These are phyloP conservation scores for Trichogramma pretiosum DNA, from an alignment of 1,140 invertebrate genomes.

Conservation along the genomic window DNA sequence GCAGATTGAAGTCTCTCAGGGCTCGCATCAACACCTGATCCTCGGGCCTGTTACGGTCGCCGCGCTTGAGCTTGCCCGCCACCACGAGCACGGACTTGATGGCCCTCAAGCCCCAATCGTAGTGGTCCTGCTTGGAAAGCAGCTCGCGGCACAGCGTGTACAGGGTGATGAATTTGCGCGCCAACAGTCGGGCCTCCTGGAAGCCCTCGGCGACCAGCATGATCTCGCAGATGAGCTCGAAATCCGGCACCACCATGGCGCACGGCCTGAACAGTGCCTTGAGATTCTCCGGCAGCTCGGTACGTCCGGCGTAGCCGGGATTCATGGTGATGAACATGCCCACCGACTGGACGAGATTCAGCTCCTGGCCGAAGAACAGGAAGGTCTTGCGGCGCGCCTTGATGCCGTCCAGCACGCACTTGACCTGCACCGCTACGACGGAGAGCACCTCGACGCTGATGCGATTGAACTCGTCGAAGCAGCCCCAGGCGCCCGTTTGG, in stretches of 20 bases:
- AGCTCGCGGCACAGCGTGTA: conserved; percentile 82
- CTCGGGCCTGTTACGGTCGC: conserved; percentile 60
- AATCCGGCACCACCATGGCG: conserved; percentile 91
- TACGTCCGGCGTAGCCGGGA: conserved; percentile 80
- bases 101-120: conserved; percentile 87
- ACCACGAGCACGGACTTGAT: conserved; percentile 90
- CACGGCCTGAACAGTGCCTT: conserved; percentile 71
- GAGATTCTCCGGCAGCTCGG: conserved; percentile 77
- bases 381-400: conserved; percentile 70
- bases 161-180: conserved; percentile 85
- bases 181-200: conserved; percentile 73
- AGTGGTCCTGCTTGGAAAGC: conserved; percentile 88
- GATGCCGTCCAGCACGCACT: conserved; percentile 75
- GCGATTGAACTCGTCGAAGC: conserved; percentile 92
- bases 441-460: conserved; percentile 89
- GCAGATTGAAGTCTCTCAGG: conserved; percentile 84
- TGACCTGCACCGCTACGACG: conserved; percentile 83
- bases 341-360: conserved; percentile 66
- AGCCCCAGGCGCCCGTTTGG: conserved; percentile 91
- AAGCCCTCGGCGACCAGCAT: conserved; percentile 91
- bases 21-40: conserved; percentile 78
- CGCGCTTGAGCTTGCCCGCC: conserved; percentile 70
- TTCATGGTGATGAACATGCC: conserved; percentile 95
- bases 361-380: conserved; percentile 75
- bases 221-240: conserved; percentile 88